These are phyloP conservation scores for Hipparchia sbordonii DNA, from an alignment of 2,888 invertebrate species.

Conservation along the genomic window DNA sequence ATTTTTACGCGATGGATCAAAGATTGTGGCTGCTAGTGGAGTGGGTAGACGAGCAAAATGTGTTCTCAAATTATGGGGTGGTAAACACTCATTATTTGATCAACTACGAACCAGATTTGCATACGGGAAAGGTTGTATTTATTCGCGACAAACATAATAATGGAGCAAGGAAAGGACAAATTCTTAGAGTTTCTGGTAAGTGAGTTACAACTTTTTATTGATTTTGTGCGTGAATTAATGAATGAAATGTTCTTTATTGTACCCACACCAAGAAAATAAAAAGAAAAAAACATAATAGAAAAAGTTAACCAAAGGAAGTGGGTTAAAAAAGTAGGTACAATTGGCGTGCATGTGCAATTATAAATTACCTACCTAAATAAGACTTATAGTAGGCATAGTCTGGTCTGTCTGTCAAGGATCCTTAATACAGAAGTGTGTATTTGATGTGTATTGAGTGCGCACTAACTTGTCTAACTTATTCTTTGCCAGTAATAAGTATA, in stretches of 20 bases:
- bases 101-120: constrained; percentile 49
- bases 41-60: constrained; percentile 57
- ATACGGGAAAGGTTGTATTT: constrained; percentile 53
- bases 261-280: too few species aligned
- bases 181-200: constrained; percentile 61
- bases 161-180: constrained; percentile 53
- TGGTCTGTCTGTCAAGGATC: too few species aligned
- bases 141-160: constrained; percentile 48
- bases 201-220: constrained; percentile 15
- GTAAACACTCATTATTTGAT: constrained; percentile 51
- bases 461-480: too few species aligned
- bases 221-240: not conserved
- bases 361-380: not conserved
- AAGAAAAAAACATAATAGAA: too few species aligned
- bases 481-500: too few species aligned
- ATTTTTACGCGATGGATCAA: constrained; percentile 49
- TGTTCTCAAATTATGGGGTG: constrained; percentile 58
- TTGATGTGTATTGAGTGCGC: too few species aligned
- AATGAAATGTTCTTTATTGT: too few species aligned
- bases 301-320: too few species aligned
- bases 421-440: too few species aligned
- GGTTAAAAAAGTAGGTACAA: too few species aligned
- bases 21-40: constrained; percentile 64
- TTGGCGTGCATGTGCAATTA: too few species aligned
- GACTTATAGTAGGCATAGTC: too few species aligned